A percentile compares a stretch with the other conserved stretches of the same genome.
These are phyloP conservation scores for Onychostoma macrolepis DNA, from an alignment of 2,113 vertebrate species.

Conservation along the genomic window DNA sequence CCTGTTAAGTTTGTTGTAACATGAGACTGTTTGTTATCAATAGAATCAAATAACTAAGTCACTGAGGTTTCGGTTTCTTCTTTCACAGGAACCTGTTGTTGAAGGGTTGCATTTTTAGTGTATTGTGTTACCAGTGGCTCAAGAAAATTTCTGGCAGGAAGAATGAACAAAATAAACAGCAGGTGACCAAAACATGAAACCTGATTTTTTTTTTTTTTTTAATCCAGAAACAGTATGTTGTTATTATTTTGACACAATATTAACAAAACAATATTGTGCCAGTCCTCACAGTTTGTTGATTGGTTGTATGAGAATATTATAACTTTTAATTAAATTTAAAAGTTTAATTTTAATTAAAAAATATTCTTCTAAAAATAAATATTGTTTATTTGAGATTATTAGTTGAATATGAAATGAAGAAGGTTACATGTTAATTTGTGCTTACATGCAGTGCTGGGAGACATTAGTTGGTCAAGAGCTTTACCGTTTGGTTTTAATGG, in stretches of 20 bases:
- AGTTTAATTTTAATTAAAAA: not conserved
- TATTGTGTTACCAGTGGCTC: slow-evolving; percentile 86
- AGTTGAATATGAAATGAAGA: not conserved
- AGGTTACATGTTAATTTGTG: not conserved
- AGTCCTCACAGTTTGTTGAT: not conserved
- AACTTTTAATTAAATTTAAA: not conserved
- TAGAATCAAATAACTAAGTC: no score
- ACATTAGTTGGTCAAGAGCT: slow-evolving; percentile 87
- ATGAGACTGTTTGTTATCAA: not conserved
- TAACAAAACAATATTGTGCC: not conserved
- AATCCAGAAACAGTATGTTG: not conserved
- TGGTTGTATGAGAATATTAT: not conserved
- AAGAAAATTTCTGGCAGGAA: slow-evolving; percentile 52
- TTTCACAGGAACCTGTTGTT: slow-evolving; percentile 82
- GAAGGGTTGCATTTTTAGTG: slow-evolving; percentile 75
- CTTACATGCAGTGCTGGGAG: slow-evolving; percentile 86
- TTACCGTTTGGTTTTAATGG: slow-evolving; percentile 85
- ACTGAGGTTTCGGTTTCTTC: not conserved
- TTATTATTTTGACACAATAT: not conserved
- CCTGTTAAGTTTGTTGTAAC: not conserved
- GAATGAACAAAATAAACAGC: not conserved
- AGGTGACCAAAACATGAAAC: slow-evolving; percentile 19
- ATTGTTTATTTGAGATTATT: not conserved
- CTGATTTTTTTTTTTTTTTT: no score
- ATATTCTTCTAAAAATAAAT: not conserved